These are phyloP conservation scores for Leptatherina wallacei DNA, from an alignment of 2,797 vertebrate species.

Conservation along the genomic window DNA sequence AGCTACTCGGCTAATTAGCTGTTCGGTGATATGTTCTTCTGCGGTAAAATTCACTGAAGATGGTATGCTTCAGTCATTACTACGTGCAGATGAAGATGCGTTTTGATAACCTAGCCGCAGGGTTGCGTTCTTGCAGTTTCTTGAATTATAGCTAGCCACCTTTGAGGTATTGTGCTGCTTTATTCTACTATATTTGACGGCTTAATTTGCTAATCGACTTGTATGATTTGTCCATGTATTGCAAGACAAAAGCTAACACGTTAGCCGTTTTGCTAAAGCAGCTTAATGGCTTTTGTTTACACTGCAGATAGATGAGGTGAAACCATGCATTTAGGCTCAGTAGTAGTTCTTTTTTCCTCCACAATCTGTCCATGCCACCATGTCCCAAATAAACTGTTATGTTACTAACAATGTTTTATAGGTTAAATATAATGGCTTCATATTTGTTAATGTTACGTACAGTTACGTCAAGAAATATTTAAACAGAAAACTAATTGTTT, in stretches of 20 bases:
- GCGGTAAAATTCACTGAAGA: conserved; percentile 13
- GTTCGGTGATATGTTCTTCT: conserved; percentile 28
- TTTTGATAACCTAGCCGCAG: neutral
- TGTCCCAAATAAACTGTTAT: neutral
- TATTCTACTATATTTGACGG: conserved; percentile 22
- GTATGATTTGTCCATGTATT: conserved; percentile 20
- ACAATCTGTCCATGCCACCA: neutral
- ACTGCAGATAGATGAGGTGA: neutral
- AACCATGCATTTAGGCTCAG: neutral
- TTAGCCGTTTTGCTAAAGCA: conserved; percentile 60
- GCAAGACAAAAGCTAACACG: conserved; percentile 37
- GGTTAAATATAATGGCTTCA: too few species aligned
- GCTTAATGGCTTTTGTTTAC: conserved; percentile 16
- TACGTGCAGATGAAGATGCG: neutral
- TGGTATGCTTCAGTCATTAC: conserved; percentile 30
- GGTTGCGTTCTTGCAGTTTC: neutral
- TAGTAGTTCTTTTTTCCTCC: neutral
- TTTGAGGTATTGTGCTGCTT: neutral
- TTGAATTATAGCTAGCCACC: neutral
- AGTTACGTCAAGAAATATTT: too few species aligned
- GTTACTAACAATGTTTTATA: neutral
- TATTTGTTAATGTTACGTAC: too few species aligned
- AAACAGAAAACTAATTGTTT: too few species aligned
- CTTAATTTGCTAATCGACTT: conserved; percentile 27
- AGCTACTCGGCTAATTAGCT: conserved; percentile 62